Conservation (phyloP, 2,113 vertebrate species). For the Isurus oxyrinchus region DNA sequence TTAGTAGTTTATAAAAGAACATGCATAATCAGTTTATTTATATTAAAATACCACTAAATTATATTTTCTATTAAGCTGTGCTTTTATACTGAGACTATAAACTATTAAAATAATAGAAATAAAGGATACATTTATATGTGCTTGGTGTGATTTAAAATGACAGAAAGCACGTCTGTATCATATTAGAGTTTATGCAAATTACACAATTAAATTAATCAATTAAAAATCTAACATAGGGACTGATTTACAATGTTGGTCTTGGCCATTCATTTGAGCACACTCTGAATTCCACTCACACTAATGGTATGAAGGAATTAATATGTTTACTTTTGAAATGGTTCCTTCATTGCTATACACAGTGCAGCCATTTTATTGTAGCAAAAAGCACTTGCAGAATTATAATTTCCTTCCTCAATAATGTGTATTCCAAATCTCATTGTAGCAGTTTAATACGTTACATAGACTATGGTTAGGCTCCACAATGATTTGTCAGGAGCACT, state of each 20-base stretch:
- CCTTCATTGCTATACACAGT: not conserved
- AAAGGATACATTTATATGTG: not conserved
- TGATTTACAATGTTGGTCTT: not conserved
- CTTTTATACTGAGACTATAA: not conserved
- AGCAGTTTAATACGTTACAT: not conserved
- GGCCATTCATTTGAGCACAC: not conserved
- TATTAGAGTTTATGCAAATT: not conserved
- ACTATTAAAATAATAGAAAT: not conserved
- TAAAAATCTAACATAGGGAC: not conserved
- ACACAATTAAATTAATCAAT: conserved; percentile 15
- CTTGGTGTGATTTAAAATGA: conserved; percentile 20
- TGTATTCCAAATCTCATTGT: not conserved
- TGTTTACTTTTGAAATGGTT: not conserved
- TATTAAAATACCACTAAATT: not conserved
- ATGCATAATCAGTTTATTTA: not conserved
- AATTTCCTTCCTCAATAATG: not conserved
- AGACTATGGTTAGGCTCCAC: not conserved
- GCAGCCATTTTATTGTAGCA: not conserved
- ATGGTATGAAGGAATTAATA: not conserved
- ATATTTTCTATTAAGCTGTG: not conserved
- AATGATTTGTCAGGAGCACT: not conserved
- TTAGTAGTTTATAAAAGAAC: not conserved
- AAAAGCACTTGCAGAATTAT: not conserved
- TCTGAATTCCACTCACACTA: conserved; percentile 5
- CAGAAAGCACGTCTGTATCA: not conserved